Percentiles rank a stretch among this genome's conserved stretches.
Conservation (phyloP, 92 coral and sea anemone species). For the Metridium senile region DNA sequence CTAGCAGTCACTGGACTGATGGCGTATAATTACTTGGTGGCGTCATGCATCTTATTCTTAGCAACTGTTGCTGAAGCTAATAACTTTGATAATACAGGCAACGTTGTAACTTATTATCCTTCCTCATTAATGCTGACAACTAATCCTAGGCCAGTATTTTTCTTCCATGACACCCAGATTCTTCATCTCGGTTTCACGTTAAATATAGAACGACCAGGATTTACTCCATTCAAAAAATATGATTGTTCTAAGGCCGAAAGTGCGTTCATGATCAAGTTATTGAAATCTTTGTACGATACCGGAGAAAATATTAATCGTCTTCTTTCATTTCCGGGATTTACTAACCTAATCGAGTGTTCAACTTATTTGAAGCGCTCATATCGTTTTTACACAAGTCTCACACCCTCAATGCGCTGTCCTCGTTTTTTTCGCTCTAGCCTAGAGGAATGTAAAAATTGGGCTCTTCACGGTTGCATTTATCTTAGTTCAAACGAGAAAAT, state of each 20-base stretch:
- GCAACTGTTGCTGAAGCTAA: background rate
- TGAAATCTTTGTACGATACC: background rate
- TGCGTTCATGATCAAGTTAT: background rate
- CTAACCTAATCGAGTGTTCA: conserved; percentile 11
- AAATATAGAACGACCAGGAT: too few relatives aligned
- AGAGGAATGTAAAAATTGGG: conserved; percentile 33
- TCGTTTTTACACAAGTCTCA: background rate
- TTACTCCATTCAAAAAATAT: too few relatives aligned
- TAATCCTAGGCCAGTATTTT: conserved; percentile 14
- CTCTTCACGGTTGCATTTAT: background rate
- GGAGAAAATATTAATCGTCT: background rate
- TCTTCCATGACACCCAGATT: too few relatives aligned
- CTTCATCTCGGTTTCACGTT: too few relatives aligned
- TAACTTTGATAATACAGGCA: background rate
- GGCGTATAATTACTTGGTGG: background rate
- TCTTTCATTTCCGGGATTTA: background rate
- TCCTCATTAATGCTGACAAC: conserved; percentile 19
- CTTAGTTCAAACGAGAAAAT: conserved; percentile 1
- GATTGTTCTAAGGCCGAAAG: too few relatives aligned
- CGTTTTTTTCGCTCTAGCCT: background rate
- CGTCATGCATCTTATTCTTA: background rate
- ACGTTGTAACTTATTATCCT: conserved; percentile 12
- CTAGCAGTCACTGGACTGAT: too few relatives aligned
- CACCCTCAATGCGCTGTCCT: conserved; percentile 23
- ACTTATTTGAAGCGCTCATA: conserved; percentile 16